Conservation (phyloP, 2,113 vertebrate genomes). For the Apteryx owenii region DNA sequence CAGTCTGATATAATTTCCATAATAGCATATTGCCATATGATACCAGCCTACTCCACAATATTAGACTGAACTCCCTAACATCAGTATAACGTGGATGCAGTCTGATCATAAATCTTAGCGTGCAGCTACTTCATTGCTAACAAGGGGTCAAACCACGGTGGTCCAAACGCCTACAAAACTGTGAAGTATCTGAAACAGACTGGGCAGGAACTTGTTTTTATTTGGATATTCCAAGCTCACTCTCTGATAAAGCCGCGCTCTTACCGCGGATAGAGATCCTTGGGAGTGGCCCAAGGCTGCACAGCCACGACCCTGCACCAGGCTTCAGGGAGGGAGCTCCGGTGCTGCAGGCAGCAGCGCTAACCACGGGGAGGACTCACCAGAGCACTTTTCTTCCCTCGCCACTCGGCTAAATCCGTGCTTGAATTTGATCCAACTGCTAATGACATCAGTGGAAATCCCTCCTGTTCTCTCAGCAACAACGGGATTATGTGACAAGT, state of each 20-base stretch:
- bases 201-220: neutral
- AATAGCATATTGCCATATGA: constrained; percentile 35
- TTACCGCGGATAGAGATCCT: neutral
- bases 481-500: neutral
- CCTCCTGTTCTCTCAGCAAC: neutral
- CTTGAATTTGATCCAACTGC: neutral
- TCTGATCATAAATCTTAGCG: neutral
- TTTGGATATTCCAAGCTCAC: neutral
- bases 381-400: neutral
- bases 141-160: neutral
- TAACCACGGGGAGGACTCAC: neutral
- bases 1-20: constrained; percentile 17
- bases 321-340: neutral
- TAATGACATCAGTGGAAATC: constrained; percentile 1
- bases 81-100: neutral
- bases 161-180: constrained; percentile 15
- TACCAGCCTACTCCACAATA: neutral
- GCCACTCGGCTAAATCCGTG: neutral
- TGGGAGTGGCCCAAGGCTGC: neutral
- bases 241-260: neutral
- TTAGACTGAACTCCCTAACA: neutral
- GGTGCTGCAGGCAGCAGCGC: neutral
- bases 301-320: neutral
- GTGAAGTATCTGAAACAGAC: neutral
- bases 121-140: neutral